Base-by-base conservation (phyloP, 1,140 invertebrate species). In the Rhyacophila brunnea region DNA sequence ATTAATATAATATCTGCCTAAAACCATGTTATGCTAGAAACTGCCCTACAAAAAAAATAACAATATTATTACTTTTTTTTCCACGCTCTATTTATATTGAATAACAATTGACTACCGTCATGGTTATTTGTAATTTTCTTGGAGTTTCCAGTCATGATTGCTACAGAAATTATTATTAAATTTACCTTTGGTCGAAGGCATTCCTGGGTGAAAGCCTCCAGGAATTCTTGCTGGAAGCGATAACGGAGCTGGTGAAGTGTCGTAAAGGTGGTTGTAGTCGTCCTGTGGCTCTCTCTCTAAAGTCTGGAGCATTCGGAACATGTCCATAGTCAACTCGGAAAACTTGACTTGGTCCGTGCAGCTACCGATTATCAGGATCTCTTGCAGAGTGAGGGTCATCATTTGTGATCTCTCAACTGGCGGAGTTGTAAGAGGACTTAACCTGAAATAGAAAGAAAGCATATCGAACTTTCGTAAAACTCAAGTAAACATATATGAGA, bases 261-360 rank as follows among this genome's bases (percentile, higher is more conserved):
- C 92, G 71, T 91, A 91, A 35, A 90, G 80, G 71, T 92, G 90
- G 67, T 87, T 88, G 15, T 83, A 82, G 61, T 93, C 90, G 64
- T 93, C 91, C 66, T 89, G 87, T 14, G 92, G 92, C 71, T 98
- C 95, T 60, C 93, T 79, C 74, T 98, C 95, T 44, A 98, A 74
- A 1, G 92, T 95, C 79, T 98, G 95, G 38, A 98, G 82, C 88
- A 99, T 97, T 65, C 95, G 83, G 72, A 95, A 99, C 95, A 98
- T 99, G 77, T 99, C 96, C 80, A 99, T 89, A 14, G 96, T 97
- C 52, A 98, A 79, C 76, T 98, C 95, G 66, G 93, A 96, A 79
- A 98, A 98, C 77, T 97, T 97, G n/a, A 95, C 92, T 83, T 98
- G 95, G 71, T 96, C 92, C 66, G 88, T 85, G 68, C 91, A 91